Percentiles rank a stretch among this genome's conserved stretches.
phyloP scores from a whole-genome alignment of 2,113 vertebrate genomes.

The Phrynosoma platyrhinos region DNA sequence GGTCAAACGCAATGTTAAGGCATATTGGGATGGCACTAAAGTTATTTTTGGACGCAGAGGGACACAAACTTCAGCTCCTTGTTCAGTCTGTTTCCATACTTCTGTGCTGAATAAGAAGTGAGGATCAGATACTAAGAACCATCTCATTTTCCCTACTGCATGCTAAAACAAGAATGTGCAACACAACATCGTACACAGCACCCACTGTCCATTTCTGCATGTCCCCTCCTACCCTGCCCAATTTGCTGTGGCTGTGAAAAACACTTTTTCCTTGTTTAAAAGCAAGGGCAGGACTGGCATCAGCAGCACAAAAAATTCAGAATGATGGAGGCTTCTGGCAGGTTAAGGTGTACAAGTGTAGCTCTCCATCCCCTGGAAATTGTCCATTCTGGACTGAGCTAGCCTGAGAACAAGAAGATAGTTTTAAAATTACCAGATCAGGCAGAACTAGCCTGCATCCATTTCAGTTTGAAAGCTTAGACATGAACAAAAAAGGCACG shows the following conservation, averaged over 20 bases:
- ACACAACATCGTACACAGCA: no score
- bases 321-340: no score
- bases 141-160: not conserved
- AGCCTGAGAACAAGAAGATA: constrained; percentile 1
- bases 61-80: not conserved
- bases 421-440: not conserved
- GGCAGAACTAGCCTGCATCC: constrained; percentile 11
- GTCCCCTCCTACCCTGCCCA: no score
- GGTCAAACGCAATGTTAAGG: not conserved
- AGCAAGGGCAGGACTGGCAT: no score
- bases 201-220: no score
- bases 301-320: no score
- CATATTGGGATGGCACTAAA: not conserved
- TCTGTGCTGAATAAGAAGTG: not conserved
- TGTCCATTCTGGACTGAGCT: not conserved
- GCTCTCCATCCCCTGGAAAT: no score
- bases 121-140: not conserved
- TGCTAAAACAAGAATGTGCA: not conserved
- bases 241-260: no score
- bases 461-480: constrained; percentile 37
- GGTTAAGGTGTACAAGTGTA: no score
- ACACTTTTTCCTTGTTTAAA: no score
- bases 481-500: constrained; percentile 34
- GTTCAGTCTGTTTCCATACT: not conserved
- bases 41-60: not conserved